phyloP scores from a whole-genome alignment of 2,888 invertebrate genomes.

The Toxonevra muliebris region DNA sequence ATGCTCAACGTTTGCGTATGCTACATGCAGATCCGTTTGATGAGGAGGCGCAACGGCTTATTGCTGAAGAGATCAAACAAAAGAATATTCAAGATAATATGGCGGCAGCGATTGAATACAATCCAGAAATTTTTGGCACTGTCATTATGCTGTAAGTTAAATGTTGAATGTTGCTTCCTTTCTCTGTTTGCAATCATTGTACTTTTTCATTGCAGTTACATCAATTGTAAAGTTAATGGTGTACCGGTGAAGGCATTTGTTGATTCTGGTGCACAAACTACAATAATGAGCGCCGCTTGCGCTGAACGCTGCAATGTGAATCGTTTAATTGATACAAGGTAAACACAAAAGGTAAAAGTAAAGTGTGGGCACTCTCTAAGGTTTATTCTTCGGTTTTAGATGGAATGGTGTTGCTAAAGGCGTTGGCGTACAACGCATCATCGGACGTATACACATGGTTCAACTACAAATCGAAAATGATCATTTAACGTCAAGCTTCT shows the following conservation, averaged over 20 bases:
- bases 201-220: constrained; percentile 68
- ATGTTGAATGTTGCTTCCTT: background rate
- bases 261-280: constrained; percentile 97
- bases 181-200: background rate
- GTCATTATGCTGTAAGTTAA: constrained; percentile 88
- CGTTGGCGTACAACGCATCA: constrained; percentile 94
- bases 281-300: constrained; percentile 96
- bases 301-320: constrained; percentile 94
- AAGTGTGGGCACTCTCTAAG: background rate
- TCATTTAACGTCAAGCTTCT: constrained; percentile 95
- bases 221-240: constrained; percentile 96
- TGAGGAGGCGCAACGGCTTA: constrained; percentile 91
- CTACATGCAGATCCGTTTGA: constrained; percentile 95
- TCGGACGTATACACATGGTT: constrained; percentile 96
- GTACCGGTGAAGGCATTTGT: constrained; percentile 98
- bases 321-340: constrained; percentile 85
- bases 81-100: constrained; percentile 98
- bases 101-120: constrained; percentile 98
- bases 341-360: constrained; percentile 18
- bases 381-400: constrained; percentile 57
- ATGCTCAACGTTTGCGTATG: constrained; percentile 85
- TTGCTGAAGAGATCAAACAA: constrained; percentile 94
- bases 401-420: constrained; percentile 98
- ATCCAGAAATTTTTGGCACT: constrained; percentile 97
- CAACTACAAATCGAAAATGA: constrained; percentile 95